These are phyloP conservation scores for Dermochelys coriacea DNA, from an alignment of 2,797 vertebrate genomes.

Conservation along the genomic window DNA sequence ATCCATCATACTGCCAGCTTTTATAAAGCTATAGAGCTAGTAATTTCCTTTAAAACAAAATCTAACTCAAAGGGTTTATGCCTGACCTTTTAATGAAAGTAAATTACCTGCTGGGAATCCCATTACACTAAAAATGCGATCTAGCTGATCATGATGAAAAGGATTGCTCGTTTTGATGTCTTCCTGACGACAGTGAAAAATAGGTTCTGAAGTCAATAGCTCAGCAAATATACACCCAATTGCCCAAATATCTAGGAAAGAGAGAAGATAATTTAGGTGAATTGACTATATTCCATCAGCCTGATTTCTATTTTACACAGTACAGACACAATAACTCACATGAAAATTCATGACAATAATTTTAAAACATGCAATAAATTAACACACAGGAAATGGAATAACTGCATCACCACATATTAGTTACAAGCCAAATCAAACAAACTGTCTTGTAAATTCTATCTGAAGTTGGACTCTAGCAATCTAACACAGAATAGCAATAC, in stretches of 20 bases:
- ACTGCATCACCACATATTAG: neutral
- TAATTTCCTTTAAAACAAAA: neutral
- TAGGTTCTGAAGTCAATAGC: slow-evolving; percentile 96
- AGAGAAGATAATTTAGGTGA: slow-evolving; percentile 41
- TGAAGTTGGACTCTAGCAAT: neutral
- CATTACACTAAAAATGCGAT: slow-evolving; percentile 99
- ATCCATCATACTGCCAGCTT: slow-evolving; percentile 43
- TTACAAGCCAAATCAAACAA: slow-evolving; percentile 21
- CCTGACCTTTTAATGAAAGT: slow-evolving; percentile 54
- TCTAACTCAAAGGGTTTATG: neutral
- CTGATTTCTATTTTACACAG: neutral
- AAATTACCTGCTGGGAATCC: slow-evolving; percentile 96
- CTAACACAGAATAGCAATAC: neutral
- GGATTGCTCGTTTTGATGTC: slow-evolving; percentile 99
- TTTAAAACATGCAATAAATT: slow-evolving; percentile 1
- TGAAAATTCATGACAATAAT: neutral
- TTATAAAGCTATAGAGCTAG: neutral
- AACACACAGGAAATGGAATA: neutral
- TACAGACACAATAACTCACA: slow-evolving; percentile 39
- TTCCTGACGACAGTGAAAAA: slow-evolving; percentile 99
- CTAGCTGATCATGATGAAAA: slow-evolving; percentile 97
- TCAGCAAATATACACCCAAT: slow-evolving; percentile 99
- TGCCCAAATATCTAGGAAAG: slow-evolving; percentile 94
- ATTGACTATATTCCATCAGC: slow-evolving; percentile 14
- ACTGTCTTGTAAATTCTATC: slow-evolving; percentile 31